Evolutionary conservation across 2,797 vertebrate genomes (phyloP).

Genomic region (Lepilemur ruficaudatus): DNA sequence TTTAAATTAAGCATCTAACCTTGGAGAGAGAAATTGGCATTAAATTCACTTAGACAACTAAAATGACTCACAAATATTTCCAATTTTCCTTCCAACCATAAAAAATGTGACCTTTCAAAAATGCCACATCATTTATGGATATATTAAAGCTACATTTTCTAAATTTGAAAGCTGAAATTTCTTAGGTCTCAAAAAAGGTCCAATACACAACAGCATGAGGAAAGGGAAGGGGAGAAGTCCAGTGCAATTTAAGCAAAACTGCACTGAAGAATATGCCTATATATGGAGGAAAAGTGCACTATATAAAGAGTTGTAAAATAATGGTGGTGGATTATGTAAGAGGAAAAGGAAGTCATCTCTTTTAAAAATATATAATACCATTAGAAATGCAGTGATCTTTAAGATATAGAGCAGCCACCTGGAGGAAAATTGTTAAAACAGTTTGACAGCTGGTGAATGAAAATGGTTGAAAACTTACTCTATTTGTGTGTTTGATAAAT

Average conservation of each 20-base stretch:
- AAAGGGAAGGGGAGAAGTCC: neutral
- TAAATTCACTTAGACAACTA: constrained; percentile 68
- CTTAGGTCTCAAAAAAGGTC: constrained; percentile 37
- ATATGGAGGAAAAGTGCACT: neutral
- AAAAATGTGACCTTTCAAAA: constrained; percentile 77
- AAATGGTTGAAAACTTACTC: neutral
- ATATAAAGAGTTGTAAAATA: neutral
- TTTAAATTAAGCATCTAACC: constrained; percentile 53
- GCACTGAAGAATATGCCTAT: neutral
- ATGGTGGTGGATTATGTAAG: neutral
- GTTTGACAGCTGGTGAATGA: neutral
- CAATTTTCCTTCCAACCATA: constrained; percentile 70
- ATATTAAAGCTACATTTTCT: constrained; percentile 59
- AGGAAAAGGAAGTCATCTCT: neutral
- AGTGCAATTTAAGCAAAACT: neutral
- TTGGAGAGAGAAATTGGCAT: constrained; percentile 58
- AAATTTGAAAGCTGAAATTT: constrained; percentile 57
- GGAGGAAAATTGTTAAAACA: neutral
- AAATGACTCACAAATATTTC: constrained; percentile 75
- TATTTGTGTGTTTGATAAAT: constrained; percentile 35
- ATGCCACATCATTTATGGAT: constrained; percentile 63
- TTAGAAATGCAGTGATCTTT: constrained; percentile 12
- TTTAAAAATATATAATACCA: neutral
- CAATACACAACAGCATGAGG: neutral
- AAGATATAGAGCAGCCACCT: neutral